Evolutionary conservation across 1,140 invertebrate genomes (phyloP), one percentile per base, ranked within the genome.

Genomic region (Drosophila chauvacae): DNA sequence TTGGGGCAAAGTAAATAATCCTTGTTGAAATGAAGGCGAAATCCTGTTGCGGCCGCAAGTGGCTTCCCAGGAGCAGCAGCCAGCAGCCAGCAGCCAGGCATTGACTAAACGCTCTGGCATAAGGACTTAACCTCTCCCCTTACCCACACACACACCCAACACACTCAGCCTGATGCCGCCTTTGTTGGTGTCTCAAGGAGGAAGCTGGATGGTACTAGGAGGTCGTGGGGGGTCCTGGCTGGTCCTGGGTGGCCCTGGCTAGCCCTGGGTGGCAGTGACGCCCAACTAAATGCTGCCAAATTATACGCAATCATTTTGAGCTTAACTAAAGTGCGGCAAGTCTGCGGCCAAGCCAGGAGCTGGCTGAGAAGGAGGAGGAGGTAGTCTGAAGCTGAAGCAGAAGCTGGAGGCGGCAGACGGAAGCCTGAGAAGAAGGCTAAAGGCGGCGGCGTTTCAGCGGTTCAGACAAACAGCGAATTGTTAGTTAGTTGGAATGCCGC

Each of bases 251-350:
- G 26, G 26, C 2, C 18, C 37, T 16, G 20, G 20, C 4, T 20
- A 14, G 44, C 44, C 44, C 20, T 3, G 51, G 28, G 42, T 18
- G 39, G 28, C 3, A 30, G 48, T 42, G 33, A 33, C 28, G 51
- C 44, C 51, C 75, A 58, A 61, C 81, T 85, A 80, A 90, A 82
- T 80, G 75, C 76, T 73, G 69, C 70, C 76, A 82, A 90, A 85
- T 90, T 90, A 90, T 85, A 90, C 69, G 79, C 72, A 77, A 80
- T 90, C 81, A 85, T 76, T 82, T 81, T 59, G 50, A 77, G 86
- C 77, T 85, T 83, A 84, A 78, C 75, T 77, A 65, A 90, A 81
- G 66, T 78, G 68, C 62, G 75, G 61, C 63, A 48, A 66, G 85
- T 70, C 59, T 55, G 62, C 53, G 69, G 64, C 77, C 61, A 56